phyloP scores from a whole-genome alignment of 2,113 vertebrate genomes.

The Macquaria australasica region DNA sequence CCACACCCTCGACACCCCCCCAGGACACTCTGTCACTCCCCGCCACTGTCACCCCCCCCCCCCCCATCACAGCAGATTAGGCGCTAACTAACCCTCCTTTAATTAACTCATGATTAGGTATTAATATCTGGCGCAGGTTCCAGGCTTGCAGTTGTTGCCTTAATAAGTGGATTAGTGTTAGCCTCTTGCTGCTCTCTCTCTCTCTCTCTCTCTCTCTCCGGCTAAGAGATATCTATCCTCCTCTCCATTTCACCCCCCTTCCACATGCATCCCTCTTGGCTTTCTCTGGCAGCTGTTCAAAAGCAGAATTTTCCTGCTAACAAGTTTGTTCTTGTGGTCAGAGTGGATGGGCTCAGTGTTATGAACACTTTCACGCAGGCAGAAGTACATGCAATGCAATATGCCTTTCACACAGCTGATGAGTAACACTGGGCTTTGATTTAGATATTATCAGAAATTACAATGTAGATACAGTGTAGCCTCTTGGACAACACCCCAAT shows the following conservation, averaged over 20 bases:
- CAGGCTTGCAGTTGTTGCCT: conserved; percentile 80
- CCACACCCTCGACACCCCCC: conserved; percentile 35
- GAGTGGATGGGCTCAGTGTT: conserved; percentile 42
- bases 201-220: conserved; percentile 38
- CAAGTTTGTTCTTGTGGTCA: conserved; percentile 75
- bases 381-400: conserved; percentile 26
- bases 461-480: background rate
- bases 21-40: conserved; percentile 67
- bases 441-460: conserved; percentile 7
- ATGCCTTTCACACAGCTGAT: conserved; percentile 5
- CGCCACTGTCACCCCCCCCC: conserved; percentile 64
- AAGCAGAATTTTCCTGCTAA: conserved; percentile 62
- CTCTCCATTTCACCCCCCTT: conserved; percentile 25
- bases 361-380: conserved; percentile 19
- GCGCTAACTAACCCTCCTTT: conserved; percentile 79
- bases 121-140: conserved; percentile 81
- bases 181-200: conserved; percentile 69
- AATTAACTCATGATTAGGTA: conserved; percentile 84
- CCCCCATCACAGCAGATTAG: conserved; percentile 76
- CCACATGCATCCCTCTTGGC: conserved; percentile 54
- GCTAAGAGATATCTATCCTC: conserved; percentile 54
- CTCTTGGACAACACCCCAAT: background rate
- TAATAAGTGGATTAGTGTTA: conserved; percentile 85
- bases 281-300: conserved; percentile 73
- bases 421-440: background rate